Conservation (phyloP, 2,113 vertebrate genomes). For the Antennarius striatus region DNA sequence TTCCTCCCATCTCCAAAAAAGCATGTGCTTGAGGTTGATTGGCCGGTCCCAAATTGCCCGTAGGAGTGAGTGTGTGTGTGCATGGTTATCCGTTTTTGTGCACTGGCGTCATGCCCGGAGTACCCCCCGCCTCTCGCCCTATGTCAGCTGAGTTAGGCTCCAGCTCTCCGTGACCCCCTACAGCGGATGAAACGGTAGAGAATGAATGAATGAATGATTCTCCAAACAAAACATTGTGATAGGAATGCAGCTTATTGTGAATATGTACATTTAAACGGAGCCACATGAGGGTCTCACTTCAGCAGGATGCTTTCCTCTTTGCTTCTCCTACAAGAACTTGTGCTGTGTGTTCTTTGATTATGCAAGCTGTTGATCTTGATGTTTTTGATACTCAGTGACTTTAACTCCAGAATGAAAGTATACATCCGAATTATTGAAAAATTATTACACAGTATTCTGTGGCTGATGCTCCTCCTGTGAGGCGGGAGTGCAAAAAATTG, state of each 20-base stretch:
- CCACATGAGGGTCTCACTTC: slow-evolving; percentile 5
- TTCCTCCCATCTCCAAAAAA: too few relatives aligned
- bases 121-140: too few relatives aligned
- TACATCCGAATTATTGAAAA: background rate
- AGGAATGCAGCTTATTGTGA: slow-evolving; percentile 17
- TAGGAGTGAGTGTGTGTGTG: too few relatives aligned
- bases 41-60: too few relatives aligned
- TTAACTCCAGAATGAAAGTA: background rate
- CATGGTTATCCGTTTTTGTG: too few relatives aligned
- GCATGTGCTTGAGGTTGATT: too few relatives aligned
- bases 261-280: background rate
- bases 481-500: slow-evolving; percentile 4
- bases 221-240: background rate
- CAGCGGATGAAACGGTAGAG: too few relatives aligned
- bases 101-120: too few relatives aligned
- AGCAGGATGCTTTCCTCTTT: background rate
- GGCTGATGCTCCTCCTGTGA: background rate
- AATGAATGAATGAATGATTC: too few relatives aligned
- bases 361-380: slow-evolving; percentile 30
- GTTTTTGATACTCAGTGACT: slow-evolving; percentile 8
- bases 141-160: too few relatives aligned
- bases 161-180: too few relatives aligned
- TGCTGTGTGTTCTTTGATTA: slow-evolving; percentile 26
- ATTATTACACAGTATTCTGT: background rate
- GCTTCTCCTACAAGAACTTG: slow-evolving; percentile 10